Base-by-base conservation (phyloP, 1,140 invertebrate species). In the Steinernema khuongi region DNA sequence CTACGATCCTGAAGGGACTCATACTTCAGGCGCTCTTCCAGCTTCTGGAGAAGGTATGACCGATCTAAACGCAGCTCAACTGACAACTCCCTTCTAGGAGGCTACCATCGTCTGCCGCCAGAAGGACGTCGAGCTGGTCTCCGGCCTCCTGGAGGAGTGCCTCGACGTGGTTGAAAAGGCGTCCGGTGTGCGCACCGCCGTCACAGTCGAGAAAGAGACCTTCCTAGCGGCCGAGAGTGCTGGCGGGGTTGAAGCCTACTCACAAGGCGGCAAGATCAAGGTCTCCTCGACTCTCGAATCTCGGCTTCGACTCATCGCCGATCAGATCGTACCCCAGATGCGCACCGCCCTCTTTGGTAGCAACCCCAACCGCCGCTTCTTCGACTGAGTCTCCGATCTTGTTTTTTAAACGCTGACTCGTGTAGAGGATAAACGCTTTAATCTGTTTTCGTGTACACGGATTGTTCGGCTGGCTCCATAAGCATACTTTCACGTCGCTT, bases 321-420 rank as follows among this genome's bases (percentile, higher is more conserved):
- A 22, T 4, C 50, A 60, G 19, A 60, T 60, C 50, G 19, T 60
- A 4, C 50, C 50, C 2, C 50, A 60, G 26, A 22, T 60, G 19
- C 50, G 50, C 50, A 60, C 50, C 2, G 50, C 50, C 26, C 50
- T 60, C 19, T 60, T 60, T 22, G 50, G 50, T 18, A 60, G 11
- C 50, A 60, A 60, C 50, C 50, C 50, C 4, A 60, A 22, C 50
- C 50, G 50, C 7, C 50, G 50, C 50, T 60, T 60, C 22, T 60
- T 60, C 19, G 50, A 60, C 50, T 60, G 19, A 60, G 50, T 22
- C 50, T 17, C 29, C 50, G 26, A 22, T 60, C 4, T 18, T 60
- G 2, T 7, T 60, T 18, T 7, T 60, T 60, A 22, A 7, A 41
- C 7, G 7, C 7, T 60, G 11, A 4, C 2, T 60, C 2, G 50